A percentile compares a stretch with the other conserved stretches of the same genome.
Conservation (phyloP, 2,888 invertebrate species). For the Celastrina argiolus region DNA sequence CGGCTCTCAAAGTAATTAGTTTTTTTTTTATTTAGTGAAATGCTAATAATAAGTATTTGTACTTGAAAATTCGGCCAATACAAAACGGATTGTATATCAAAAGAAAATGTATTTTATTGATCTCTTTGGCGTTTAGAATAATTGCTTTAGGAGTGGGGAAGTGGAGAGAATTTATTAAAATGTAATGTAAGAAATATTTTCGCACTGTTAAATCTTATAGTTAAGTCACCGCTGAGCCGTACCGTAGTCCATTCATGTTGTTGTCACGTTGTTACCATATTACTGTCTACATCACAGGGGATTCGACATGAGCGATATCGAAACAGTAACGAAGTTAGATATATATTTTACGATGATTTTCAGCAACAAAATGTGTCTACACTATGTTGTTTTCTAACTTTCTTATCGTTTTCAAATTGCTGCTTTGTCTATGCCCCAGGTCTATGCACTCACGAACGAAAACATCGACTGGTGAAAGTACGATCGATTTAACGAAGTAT, state of each 20-base stretch:
- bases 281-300: slow-evolving; percentile 33
- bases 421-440: background rate
- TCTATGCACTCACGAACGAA: slow-evolving; percentile 15
- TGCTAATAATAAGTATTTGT: slow-evolving; percentile 63
- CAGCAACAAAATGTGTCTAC: no score
- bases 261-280: slow-evolving; percentile 67
- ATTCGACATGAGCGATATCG: background rate
- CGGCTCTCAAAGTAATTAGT: slow-evolving; percentile 74
- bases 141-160: slow-evolving; percentile 77
- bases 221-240: slow-evolving; percentile 14
- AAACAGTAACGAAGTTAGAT: background rate
- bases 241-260: slow-evolving; percentile 59
- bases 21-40: slow-evolving; percentile 64
- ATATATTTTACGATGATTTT: no score
- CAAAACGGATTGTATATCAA: slow-evolving; percentile 68
- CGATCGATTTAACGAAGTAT: slow-evolving; percentile 19
- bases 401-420: background rate
- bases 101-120: slow-evolving; percentile 74
- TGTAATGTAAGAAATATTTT: slow-evolving; percentile 73
- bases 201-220: slow-evolving; percentile 66
- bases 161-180: slow-evolving; percentile 74
- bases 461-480: slow-evolving; percentile 18
- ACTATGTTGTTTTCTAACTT: background rate
- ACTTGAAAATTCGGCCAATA: slow-evolving; percentile 70
- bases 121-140: slow-evolving; percentile 68